Base-by-base conservation (phyloP, 2,888 invertebrate genomes). In the Nomada lathburiana region DNA sequence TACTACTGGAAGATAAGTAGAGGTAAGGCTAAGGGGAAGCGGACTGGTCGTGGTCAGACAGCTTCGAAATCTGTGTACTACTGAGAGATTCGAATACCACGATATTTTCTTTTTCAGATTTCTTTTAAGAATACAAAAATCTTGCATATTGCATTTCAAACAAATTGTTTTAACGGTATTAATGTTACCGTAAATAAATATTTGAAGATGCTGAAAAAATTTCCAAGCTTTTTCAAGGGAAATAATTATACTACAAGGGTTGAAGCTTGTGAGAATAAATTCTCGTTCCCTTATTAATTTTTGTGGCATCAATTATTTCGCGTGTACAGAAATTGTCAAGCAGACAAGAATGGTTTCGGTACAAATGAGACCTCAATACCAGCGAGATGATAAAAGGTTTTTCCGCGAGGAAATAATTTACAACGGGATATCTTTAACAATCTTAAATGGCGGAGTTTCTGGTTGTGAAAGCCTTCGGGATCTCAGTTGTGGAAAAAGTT, bases 401-500 rank as follows among this genome's bases (percentile, higher is more conserved):
- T 65, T 7, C 13, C 26, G 10, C 18, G 52, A 42, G 52, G 18
- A 47, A 64, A 47, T 9, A 73, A 47, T 57, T 55, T 63, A 53
- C n/a, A 71, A 55, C 13, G 13, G 29, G 29, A 29, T 55, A 29
- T 20, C 11, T 52, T 62, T 71, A 71, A 71, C 71, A 47, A 9
- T 29, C 62, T 73, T 65, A 57, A 65, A 57, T 36, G 4, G 16
- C 18, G 57, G 36, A 57, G 47, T 65, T 26, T 73, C 57, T 52
- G 36, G 11, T 23, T 23, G 13, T 18, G 50, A 29, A 50, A 59
- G 55, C 13, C 47, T 50, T 16, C 20, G 47, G 57, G 65, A 67
- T 65, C 20, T 47, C 36, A 23, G n/a, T 73, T 7, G 55, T 36
- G 36, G 47, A 16, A 59, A 47, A 67, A 65, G 73, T 73, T 67